Conservation (phyloP, 1,140 invertebrate genomes). For the Drosophila nannoptera region DNA sequence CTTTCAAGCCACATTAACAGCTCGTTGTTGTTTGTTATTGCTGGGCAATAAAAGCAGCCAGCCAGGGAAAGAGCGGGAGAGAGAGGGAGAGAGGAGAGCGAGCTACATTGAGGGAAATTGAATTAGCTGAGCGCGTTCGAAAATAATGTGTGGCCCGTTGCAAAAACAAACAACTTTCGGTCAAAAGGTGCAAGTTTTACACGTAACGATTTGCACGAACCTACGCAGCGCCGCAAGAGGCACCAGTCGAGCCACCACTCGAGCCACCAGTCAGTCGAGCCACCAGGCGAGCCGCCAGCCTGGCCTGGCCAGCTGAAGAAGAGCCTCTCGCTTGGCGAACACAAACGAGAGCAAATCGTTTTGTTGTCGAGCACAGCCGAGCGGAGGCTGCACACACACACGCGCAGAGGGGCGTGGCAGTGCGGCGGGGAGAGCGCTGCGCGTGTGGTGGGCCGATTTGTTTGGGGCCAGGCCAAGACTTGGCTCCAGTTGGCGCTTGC, state of each 20-base stretch:
- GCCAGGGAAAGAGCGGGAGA: neutral
- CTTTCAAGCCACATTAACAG: slow-evolving; percentile 64
- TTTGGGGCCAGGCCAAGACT: slow-evolving; percentile 48
- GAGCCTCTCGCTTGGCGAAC: slow-evolving; percentile 40
- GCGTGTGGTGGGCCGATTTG: slow-evolving; percentile 66
- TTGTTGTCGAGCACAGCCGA: slow-evolving; percentile 60
- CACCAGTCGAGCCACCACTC: slow-evolving; percentile 1
- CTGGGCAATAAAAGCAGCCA: slow-evolving; percentile 41
- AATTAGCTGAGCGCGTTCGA: slow-evolving; percentile 54
- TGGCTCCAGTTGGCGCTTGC: slow-evolving; percentile 53
- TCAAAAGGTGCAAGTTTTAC: slow-evolving; percentile 77
- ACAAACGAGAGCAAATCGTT: slow-evolving; percentile 78
- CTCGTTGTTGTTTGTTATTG: slow-evolving; percentile 54
- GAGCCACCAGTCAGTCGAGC: neutral
- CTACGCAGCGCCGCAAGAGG: slow-evolving; percentile 9
- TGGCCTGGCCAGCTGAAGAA: neutral
- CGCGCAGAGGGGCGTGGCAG: neutral
- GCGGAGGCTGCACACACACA: neutral
- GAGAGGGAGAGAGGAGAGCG: slow-evolving; percentile 1
- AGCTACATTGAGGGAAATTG: slow-evolving; percentile 46
- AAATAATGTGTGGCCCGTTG: slow-evolving; percentile 46
- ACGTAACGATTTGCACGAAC: slow-evolving; percentile 75
- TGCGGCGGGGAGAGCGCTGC: slow-evolving; percentile 6
- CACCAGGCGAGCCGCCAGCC: too few species aligned
- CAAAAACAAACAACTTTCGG: slow-evolving; percentile 71